These are phyloP conservation scores for Bombus breviceps DNA, from an alignment of 1,140 invertebrate species.

Conservation along the genomic window DNA sequence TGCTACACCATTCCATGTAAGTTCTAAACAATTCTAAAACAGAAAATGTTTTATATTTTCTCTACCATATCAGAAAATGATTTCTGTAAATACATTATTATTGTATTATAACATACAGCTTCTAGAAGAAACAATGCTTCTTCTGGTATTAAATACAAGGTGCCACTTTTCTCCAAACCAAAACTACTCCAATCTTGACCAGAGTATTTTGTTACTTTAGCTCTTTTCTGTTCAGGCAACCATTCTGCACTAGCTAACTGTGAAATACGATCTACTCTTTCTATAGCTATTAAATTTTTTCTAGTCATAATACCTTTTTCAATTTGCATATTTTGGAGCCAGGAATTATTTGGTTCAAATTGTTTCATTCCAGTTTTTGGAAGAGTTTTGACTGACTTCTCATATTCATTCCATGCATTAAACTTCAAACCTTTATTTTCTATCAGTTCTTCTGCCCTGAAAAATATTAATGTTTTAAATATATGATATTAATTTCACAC, in stretches of 20 bases:
- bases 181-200: slow-evolving; percentile 85
- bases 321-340: slow-evolving; percentile 85
- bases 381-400: slow-evolving; percentile 75
- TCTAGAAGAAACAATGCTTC: slow-evolving; percentile 86
- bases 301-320: slow-evolving; percentile 83
- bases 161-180: slow-evolving; percentile 82
- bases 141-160: slow-evolving; percentile 84
- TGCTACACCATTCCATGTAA: slow-evolving; percentile 83
- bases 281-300: slow-evolving; percentile 83
- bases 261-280: slow-evolving; percentile 84
- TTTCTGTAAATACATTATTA: slow-evolving; percentile 21
- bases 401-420: slow-evolving; percentile 75
- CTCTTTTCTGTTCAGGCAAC: slow-evolving; percentile 83
- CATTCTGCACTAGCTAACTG: slow-evolving; percentile 84
- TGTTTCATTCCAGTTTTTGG: slow-evolving; percentile 84
- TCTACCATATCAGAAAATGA: slow-evolving; percentile 23
- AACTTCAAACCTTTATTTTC: slow-evolving; percentile 81
- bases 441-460: slow-evolving; percentile 83
- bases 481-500: neutral
- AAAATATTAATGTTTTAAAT: slow-evolving; percentile 43
- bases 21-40: slow-evolving; percentile 84
- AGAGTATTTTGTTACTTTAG: slow-evolving; percentile 84
- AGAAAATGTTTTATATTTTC: slow-evolving; percentile 50
- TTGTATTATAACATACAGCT: slow-evolving; percentile 81
- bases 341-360: slow-evolving; percentile 83